Evolutionary conservation across 2,888 invertebrate genomes (phyloP), one percentile per base, ranked within the genome.

Genomic region (Microdon myrmicae): DNA sequence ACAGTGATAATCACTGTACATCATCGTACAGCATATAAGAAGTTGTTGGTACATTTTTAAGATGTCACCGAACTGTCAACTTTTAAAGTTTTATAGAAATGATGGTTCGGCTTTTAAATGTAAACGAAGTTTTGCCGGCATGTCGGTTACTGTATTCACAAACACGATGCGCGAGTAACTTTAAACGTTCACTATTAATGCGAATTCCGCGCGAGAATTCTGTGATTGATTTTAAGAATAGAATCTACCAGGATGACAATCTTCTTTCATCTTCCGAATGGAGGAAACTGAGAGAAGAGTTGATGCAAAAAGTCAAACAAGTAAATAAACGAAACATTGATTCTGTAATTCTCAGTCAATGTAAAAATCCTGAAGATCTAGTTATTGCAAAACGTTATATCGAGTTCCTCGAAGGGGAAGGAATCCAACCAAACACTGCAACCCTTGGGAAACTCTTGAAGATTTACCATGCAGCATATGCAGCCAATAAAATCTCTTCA

Each of bases 341-440:
- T 77, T 83, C 84, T 22, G 73, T 83, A 1, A 81, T 89, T 25
- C 72, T 89, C 25, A 83, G 84, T 48, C 70, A 81, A 12, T 84
- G 87, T 75, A 72, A 55, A 25, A 71, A 70, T 3, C 68, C 72
- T 0, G 79, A 79, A 19, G 80, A 84, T 28, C 76, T 83, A 37
- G 71, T 82, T 32, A 71, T 82, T 20, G 87, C 85, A 0, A 78
- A 83, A 53, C 83, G 82, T 19, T 90, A 86, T 78, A 75, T 86
- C 0, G 73, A 82, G 4, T 83, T 84, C 79, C 75, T 90, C 22
- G 78, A 80, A 67, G 71, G 71, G 1, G 78, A 79, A 43, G 79
- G 82, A 22, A 74, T 79, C 9, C 76, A 83, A 37, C 76, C 86
- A 2, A 86, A 85, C 75, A 70, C 86, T 22, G 86, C 86, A 1